These are phyloP conservation scores for Acrocephalus arundinaceus DNA, from an alignment of 2,113 vertebrate genomes.

Conservation along the genomic window DNA sequence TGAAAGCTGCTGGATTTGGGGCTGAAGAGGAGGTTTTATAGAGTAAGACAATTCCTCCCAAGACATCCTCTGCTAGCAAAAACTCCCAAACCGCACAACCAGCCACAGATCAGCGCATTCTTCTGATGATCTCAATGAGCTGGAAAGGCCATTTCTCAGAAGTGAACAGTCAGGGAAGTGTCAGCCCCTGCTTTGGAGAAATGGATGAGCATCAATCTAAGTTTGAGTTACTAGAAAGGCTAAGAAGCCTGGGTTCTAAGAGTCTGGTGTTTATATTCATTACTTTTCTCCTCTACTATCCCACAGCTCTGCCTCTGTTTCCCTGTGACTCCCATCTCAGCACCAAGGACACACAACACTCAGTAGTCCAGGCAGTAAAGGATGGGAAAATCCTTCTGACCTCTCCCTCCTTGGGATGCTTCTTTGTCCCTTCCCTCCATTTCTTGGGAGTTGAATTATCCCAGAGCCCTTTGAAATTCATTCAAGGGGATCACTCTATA, in stretches of 20 bases:
- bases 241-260: neutral
- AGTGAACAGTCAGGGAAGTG: neutral
- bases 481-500: neutral
- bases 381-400: neutral
- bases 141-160: neutral
- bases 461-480: neutral
- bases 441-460: neutral
- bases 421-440: neutral
- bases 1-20: neutral
- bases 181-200: neutral
- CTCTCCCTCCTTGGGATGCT: neutral
- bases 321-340: neutral
- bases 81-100: neutral
- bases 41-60: neutral
- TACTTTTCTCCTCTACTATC: neutral
- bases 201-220: fast-evolving
- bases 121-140: neutral
- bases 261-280: fast-evolving
- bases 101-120: neutral
- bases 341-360: neutral
- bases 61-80: neutral
- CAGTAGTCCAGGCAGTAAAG: neutral
- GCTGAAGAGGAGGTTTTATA: neutral
- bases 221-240: neutral
- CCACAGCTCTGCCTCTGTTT: neutral